Evolutionary conservation across 1,140 invertebrate species (phyloP), one percentile per base, ranked within the genome.

Genomic region (Drosophila pallidifrons): DNA sequence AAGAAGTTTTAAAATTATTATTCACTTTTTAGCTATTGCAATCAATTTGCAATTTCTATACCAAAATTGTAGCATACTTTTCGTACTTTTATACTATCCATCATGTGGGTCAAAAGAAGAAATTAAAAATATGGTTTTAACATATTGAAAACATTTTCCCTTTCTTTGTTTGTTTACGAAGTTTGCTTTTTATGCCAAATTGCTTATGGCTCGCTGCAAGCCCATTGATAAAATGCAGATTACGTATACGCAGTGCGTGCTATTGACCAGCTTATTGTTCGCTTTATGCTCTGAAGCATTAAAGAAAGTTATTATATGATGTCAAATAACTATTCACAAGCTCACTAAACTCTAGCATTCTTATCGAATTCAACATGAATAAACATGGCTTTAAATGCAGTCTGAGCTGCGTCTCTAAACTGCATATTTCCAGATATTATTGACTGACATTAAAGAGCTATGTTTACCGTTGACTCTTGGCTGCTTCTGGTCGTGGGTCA

Each of bases 281-380:
- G 5, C 25, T 52, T 55, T 38, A 55, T 38, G 32, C 16, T 16
- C 13, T 15, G n/a, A 32, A 6, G 51, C 51, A 46, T 15, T 35
- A 54, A 13, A 5, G 11, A 15, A 35, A 32, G n/a, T 13, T 11
- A 54, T 35, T 35, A 54, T 4, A 25, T 46, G 5, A 25, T 46
- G 5, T 46, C 13, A 15, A 16, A 13, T 15, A 46, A 15, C 46
- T 25, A 1, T 15, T 3, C 7, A 8, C 11, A 55, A 38, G 30
- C 32, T 38, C 32, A 32, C n/a, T 25, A 10, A 15, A 20, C 47
- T 49, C 3, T 28, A 16, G 5, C 30, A 15, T 32, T 32, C 51
- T 41, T 38, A 57, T 57, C 54, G 10, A 47, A 16, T 38, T 57
- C 54, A 52, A 41, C 54, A 57, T 38, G 54, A 41, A 15, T 57